Evolutionary conservation across 2,113 vertebrate genomes (phyloP), one percentile per base, ranked within the genome.

Genomic region (Brienomyrus longianalis): DNA sequence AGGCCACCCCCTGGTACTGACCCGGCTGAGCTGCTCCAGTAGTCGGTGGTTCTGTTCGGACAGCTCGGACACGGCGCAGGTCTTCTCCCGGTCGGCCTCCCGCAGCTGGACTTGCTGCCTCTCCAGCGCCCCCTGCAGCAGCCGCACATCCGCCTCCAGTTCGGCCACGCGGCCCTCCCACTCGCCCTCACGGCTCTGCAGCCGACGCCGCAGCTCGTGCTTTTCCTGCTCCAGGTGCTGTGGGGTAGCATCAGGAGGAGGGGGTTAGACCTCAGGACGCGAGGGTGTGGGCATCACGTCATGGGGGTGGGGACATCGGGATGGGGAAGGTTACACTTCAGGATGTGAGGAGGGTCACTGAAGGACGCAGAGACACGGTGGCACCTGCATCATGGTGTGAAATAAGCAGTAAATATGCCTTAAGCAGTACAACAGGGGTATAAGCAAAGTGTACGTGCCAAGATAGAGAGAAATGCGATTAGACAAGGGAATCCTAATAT

Each of bases 171-270:
- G 96, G 39, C 97, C 97, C 96, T 99, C 98, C 98, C 98, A 99
- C 91, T 99, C 98, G 0, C 98, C 98, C 93, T 99, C 98, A 62
- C 96, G 96, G 90, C 97, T 98, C 93, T 99, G 98, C 92, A 99
- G 96, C 5, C 98, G 96, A 89, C 98, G 94, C 89, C 97, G 95
- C 90, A 99, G 86, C 91, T 99, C 98, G 0, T 99, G 98, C 87
- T 99, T 99, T 93, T 99, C 98, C 94, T 99, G 98, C 92, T 99
- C 98, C 94, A 99, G 95, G 93, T 97, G 97, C 98, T 99, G 92
- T 21, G 13, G 62, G 83, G 52, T 31, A 45, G 62, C 10, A 31
- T 70, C 10, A 15, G 48, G 43, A 35, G 7, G 21, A 43, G 45
- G 48, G n/a, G 47, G 35, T 50, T 19, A 66, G 54, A 48, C 21